Evolutionary conservation across 1,140 invertebrate species (phyloP), one percentile per base, ranked within the genome.

Genomic region (Archegozetes longisetosus): DNA sequence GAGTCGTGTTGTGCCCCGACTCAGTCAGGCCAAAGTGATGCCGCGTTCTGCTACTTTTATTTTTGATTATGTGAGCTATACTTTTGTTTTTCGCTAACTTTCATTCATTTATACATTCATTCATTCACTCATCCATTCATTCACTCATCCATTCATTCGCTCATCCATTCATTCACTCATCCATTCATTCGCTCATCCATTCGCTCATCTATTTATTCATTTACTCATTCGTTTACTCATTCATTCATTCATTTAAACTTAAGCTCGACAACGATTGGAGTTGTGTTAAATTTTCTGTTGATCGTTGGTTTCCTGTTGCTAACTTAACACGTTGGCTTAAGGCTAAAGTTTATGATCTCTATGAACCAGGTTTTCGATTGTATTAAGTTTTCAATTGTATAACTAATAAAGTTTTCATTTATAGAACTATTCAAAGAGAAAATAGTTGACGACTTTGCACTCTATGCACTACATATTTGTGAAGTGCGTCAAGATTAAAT

Each of bases 401-500:
- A 24, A 29, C 9, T 46, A 60, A 23, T 62, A n/a, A n/a, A n/a
- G n/a, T 55, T 50, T 66, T 66, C 14, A 66, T 65, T 69, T 70
- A 22, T 74, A 80, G 80, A 80, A 63, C 71, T 75, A 61, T 79
- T 78, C 68, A 76, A 78, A 58, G 75, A 77, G 57, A 69, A 72
- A 1, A 70, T 81, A 40, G 76, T 79, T 48, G 76, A 77, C 55
- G 75, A 78, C 1, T 75, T 75, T 53, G 71, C 74, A 40, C 68
- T 82, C 27, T 77, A 77, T 55, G 67, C 74, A 1, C 68, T 80
- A 58, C 77, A 76, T 64, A 79, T 82, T 32, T 82, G 80, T 67
- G 77, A 80, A 66, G 80, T 80, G 25, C 6, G 17, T 40, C 17
- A 40, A 40, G 17, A 40, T 40, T 40, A 9, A 40, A 9, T 40